A percentile compares a stretch with the other conserved stretches of the same genome.
Evolutionary conservation across 92 coral and sea anemone species (phyloP).

Genomic region (Parazoanthus swiftii): DNA sequence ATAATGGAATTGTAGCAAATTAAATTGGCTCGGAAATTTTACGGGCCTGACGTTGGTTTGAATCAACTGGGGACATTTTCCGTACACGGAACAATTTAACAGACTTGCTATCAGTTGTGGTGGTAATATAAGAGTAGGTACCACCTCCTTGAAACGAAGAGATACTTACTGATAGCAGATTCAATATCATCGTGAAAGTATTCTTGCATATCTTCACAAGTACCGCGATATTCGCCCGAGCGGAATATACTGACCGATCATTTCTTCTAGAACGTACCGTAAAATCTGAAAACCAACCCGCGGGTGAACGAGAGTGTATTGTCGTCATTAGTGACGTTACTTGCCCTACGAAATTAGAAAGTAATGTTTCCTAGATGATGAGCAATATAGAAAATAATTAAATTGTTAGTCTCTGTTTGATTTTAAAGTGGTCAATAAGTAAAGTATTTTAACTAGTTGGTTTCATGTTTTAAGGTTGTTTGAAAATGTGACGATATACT

Average conservation of each 20-base stretch:
- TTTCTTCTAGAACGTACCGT: conserved; percentile 12
- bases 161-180: conserved; percentile 28
- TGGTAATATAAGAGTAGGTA: conserved; percentile 3
- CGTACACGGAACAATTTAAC: conserved; percentile 38
- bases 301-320: not conserved
- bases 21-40: not conserved
- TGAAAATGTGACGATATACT: no score
- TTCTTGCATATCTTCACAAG: conserved; percentile 28
- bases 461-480: not conserved
- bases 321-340: conserved; percentile 38
- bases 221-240: conserved; percentile 30
- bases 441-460: no score
- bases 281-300: not conserved
- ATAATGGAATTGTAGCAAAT: not conserved
- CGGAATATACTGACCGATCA: conserved; percentile 11
- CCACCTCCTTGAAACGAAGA: conserved; percentile 20
- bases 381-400: not conserved
- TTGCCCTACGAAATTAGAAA: conserved; percentile 5
- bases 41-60: not conserved
- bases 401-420: conserved; percentile 10
- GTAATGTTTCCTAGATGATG: conserved; percentile 1
- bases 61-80: conserved; percentile 2
- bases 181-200: conserved; percentile 29
- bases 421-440: not conserved
- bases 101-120: conserved; percentile 31